Evolutionary conservation across 2,113 vertebrate genomes (phyloP).

Genomic region (Oreamnos americanus): DNA sequence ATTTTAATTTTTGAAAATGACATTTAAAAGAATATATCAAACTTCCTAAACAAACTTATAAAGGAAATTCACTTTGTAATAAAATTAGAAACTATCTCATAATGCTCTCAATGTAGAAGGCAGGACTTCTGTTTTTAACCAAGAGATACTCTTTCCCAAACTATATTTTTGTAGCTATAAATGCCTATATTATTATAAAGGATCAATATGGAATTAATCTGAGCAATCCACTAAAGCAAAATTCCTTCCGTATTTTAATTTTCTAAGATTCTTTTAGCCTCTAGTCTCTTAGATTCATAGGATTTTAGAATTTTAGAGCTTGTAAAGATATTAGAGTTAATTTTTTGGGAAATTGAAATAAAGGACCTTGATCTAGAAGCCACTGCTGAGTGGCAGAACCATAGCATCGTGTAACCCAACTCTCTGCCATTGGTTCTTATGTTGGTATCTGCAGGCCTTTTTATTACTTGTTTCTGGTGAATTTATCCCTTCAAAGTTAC

Average conservation of each 20-base stretch:
- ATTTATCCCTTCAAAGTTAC: not conserved
- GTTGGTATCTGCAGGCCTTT: not conserved
- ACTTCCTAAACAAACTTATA: not conserved
- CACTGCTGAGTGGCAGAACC: not conserved
- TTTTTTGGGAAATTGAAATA: not conserved
- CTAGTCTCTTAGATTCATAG: not conserved
- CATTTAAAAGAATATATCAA: not conserved
- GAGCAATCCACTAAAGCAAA: not conserved
- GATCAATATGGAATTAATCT: not conserved
- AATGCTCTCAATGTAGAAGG: not conserved
- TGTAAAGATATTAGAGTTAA: not conserved
- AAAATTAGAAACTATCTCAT: not conserved
- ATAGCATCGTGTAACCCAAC: not conserved
- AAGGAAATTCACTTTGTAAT: not conserved
- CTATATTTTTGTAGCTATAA: not conserved
- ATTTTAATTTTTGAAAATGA: not conserved
- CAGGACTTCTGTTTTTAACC: not conserved
- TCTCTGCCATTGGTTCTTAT: not conserved
- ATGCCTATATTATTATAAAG: not conserved
- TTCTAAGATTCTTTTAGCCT: not conserved
- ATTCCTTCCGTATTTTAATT: not conserved
- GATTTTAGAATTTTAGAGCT: slow-evolving; percentile 3
- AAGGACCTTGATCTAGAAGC: not conserved
- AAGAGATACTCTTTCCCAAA: not conserved
- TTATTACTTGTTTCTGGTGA: not conserved